These are phyloP conservation scores for Acridotheres tristis DNA, from an alignment of 2,797 vertebrate genomes.

Conservation along the genomic window DNA sequence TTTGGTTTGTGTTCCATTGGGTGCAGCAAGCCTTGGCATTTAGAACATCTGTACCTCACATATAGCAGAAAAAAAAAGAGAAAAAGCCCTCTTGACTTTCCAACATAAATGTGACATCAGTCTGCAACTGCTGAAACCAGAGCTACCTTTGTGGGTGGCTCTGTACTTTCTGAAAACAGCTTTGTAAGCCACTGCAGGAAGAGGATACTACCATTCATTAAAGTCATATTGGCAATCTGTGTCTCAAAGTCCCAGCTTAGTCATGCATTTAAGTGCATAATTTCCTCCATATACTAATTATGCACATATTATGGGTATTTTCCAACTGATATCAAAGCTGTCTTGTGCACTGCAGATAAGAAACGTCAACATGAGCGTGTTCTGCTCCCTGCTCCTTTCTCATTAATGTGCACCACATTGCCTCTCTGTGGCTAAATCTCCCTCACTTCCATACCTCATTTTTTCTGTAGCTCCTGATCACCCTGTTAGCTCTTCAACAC, in stretches of 20 bases:
- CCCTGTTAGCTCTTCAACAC: background rate
- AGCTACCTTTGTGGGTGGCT: background rate
- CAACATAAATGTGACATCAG: background rate
- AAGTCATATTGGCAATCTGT: background rate
- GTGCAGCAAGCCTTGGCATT: background rate
- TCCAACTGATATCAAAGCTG: background rate
- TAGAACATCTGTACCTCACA: background rate
- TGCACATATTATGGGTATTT: background rate
- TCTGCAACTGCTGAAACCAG: background rate
- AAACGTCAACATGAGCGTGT: background rate
- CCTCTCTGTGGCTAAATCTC: background rate
- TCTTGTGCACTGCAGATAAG: background rate
- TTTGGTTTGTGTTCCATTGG: background rate
- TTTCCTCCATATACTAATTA: conserved; percentile 36
- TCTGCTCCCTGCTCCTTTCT: background rate
- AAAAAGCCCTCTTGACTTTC: background rate
- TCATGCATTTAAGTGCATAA: background rate
- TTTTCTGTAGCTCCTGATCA: background rate
- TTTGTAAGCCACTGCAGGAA: background rate
- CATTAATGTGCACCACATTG: background rate
- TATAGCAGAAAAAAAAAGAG: background rate
- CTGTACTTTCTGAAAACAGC: background rate
- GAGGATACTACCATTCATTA: background rate
- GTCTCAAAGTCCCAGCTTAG: conserved; percentile 49
- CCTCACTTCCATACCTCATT: background rate